Evolutionary conservation across 2,113 vertebrate genomes (phyloP).

Genomic region (Corvus moneduloides): DNA sequence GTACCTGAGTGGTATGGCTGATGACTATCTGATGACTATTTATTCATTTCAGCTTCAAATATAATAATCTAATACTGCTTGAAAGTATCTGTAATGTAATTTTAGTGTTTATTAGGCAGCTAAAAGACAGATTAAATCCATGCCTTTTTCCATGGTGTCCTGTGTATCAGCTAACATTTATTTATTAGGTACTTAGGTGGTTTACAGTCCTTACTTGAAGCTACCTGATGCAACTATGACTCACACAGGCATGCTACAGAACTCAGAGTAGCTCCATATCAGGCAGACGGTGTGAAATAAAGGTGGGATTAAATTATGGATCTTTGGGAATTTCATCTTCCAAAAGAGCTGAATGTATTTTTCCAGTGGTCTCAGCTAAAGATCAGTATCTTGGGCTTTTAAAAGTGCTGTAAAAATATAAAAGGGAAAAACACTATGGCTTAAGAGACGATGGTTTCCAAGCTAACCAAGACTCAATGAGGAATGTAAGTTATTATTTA

Average conservation of each 20-base stretch:
- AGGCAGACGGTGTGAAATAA: conserved; percentile 81
- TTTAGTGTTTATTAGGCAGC: not conserved
- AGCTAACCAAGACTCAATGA: not conserved
- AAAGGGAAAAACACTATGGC: not conserved
- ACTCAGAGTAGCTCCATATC: conserved; percentile 78
- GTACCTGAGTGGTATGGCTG: not conserved
- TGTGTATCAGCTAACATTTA: not conserved
- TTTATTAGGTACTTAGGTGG: not conserved
- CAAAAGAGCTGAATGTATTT: conserved; percentile 68
- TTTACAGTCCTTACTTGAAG: not conserved
- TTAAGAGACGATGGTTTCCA: not conserved
- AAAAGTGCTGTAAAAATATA: conserved; percentile 68
- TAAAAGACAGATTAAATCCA: not conserved
- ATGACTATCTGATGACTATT: not conserved
- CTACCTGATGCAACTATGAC: conserved; percentile 71
- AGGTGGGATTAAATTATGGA: conserved; percentile 44
- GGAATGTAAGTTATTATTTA: not conserved
- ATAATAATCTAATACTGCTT: not conserved
- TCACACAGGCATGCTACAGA: conserved; percentile 70
- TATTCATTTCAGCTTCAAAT: not conserved
- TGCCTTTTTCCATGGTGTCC: not conserved
- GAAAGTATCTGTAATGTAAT: not conserved
- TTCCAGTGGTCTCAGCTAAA: conserved; percentile 74
- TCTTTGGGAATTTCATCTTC: conserved; percentile 70
- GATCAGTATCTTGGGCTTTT: conserved; percentile 76